Base-by-base conservation (phyloP, 2,113 vertebrate genomes). In the Bombycilla garrulus region DNA sequence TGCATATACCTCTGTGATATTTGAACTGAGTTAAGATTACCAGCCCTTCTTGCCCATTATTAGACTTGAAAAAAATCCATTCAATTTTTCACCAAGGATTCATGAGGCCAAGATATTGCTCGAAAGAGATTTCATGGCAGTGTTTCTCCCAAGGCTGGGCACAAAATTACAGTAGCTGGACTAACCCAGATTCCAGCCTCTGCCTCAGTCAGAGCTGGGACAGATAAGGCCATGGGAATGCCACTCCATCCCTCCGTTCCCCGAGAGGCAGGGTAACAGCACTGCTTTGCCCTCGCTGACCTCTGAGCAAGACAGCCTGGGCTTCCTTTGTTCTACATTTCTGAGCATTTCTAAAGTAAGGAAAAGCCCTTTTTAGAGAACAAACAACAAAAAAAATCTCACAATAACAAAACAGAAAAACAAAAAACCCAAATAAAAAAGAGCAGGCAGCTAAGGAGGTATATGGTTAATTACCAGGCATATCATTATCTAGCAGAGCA, bases 201-300 rank as follows among this genome's bases (percentile, higher is more conserved):
- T 10, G 7, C 19, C 25, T 36, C 42, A n/a, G 36, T 40, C 50
- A 65, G 16, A 65, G 5, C 16, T 38, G 35, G 33, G 44, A 50
- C 33, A 67, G 33, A 20, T 6, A 69, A 44, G 8, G 76, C n/a
- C 23, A 5, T 0, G 1, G n/a, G 24, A 67, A 48, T 35, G 56
- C 9, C 18, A 7, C 42, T 56, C 36, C n/a, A 31, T 36, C n/a
- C 40, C 65, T 51, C 0, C 0, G 36, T 42, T 90, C 15, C n/a
- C 57, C 38, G 50, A 0, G 0, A 72, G 35, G 36, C 26, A 77
- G 14, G 21, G 25, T 19, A 48, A 18, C 4, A 42, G 36, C 36
- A n/a, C 15, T 31, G 26, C 62, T 51, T 33, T 36, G 53, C 26
- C 36, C 77, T 24, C 70, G 42, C 50, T 78, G 51, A 71, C 20